These are phyloP conservation scores for Carposina sasakii DNA, from an alignment of 1,140 invertebrate species.

Conservation along the genomic window DNA sequence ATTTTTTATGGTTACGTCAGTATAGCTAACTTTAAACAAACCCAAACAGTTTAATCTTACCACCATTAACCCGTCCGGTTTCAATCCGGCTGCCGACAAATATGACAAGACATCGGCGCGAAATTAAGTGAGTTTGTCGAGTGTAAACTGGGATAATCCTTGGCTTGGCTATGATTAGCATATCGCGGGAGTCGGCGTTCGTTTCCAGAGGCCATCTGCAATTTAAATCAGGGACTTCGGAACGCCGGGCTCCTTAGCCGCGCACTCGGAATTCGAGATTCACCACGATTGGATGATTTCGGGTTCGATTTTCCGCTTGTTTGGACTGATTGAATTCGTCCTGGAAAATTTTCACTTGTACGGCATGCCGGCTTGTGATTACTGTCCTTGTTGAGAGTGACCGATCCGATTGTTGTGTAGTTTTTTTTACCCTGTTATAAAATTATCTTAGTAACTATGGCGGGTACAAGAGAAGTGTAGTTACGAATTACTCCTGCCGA, in stretches of 20 bases:
- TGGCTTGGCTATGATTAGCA: slow-evolving; percentile 70
- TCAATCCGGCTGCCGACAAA: too few relatives aligned
- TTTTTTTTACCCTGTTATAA: too few relatives aligned
- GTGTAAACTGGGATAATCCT: slow-evolving; percentile 72
- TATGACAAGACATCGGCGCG: slow-evolving; percentile 53
- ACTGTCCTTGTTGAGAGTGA: too few relatives aligned
- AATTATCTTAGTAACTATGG: too few relatives aligned
- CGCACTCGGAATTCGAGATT: slow-evolving; percentile 64
- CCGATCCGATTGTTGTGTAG: too few relatives aligned
- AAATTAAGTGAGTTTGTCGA: slow-evolving; percentile 72
- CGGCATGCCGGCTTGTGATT: too few relatives aligned
- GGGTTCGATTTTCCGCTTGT: slow-evolving; percentile 66
- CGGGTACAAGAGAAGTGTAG: too few relatives aligned
- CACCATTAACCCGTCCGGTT: too few relatives aligned
- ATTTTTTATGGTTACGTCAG: neutral
- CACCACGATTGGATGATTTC: slow-evolving; percentile 65
- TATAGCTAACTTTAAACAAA: too few relatives aligned
- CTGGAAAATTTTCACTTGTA: slow-evolving; percentile 39
- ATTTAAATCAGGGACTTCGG: slow-evolving; percentile 65
- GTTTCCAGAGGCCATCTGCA: slow-evolving; percentile 58
- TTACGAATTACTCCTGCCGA: too few relatives aligned
- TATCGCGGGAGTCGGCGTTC: slow-evolving; percentile 63
- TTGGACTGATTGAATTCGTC: slow-evolving; percentile 59
- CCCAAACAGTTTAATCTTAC: too few relatives aligned
- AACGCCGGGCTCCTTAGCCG: slow-evolving; percentile 51